Conservation (phyloP, 2,888 invertebrate genomes). For the Xestia ashworthii region DNA sequence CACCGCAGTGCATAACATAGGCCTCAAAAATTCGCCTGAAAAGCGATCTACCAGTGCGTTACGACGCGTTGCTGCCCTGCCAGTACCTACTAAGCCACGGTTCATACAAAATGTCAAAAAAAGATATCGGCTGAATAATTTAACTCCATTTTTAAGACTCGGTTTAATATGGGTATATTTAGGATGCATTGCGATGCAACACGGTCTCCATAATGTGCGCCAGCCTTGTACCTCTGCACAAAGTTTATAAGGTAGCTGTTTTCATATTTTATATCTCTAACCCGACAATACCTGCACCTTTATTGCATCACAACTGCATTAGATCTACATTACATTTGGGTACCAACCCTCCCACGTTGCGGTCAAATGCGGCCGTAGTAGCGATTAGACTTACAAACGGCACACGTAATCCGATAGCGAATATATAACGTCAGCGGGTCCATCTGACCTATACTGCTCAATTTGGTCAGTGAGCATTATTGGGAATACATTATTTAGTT, state of each 20-base stretch:
- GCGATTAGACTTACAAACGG: conserved; percentile 63
- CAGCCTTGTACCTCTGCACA: not conserved
- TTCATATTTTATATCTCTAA: not conserved
- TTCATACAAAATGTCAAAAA: not conserved
- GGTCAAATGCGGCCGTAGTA: conserved; percentile 47
- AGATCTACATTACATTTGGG: conserved; percentile 53
- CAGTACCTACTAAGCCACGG: not conserved
- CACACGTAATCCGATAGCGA: conserved; percentile 57
- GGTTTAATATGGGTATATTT: not conserved
- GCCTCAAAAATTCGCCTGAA: not conserved
- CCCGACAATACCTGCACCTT: conserved; percentile 4
- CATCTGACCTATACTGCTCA: conserved; percentile 40
- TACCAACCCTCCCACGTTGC: conserved; percentile 34
- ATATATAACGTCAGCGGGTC: conserved; percentile 46
- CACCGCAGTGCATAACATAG: not conserved
- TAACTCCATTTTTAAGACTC: not conserved
- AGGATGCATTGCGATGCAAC: not conserved
- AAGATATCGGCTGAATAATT: not conserved
- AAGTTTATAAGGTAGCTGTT: not conserved
- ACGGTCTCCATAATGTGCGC: not conserved
- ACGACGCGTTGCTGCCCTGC: not conserved
- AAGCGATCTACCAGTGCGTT: not conserved
- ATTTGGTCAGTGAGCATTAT: conserved; percentile 50
- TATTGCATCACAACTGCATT: conserved; percentile 43
- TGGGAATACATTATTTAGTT: conserved; percentile 41